These are phyloP conservation scores for Sebastiscus albofasciatus DNA, from an alignment of 2,797 vertebrate species.

Conservation along the genomic window DNA sequence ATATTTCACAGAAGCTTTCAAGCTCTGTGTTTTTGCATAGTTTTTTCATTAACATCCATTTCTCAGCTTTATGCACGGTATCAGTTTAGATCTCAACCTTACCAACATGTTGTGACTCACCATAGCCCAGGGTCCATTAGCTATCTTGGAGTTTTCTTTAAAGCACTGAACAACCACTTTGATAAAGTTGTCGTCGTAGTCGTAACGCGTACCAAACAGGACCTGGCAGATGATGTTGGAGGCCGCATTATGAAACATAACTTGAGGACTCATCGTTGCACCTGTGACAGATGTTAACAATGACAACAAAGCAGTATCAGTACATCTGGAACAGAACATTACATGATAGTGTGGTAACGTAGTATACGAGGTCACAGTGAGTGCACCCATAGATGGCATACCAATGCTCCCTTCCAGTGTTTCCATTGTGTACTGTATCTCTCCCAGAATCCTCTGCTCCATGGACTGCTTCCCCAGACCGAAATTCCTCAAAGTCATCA, in stretches of 20 bases:
- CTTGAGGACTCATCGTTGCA: conserved; percentile 39
- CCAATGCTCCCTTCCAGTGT: conserved; percentile 47
- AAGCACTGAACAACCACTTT: conserved; percentile 33
- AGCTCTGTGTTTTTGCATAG: too few relatives aligned
- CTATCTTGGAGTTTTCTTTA: conserved; percentile 45
- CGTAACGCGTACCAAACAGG: conserved; percentile 54
- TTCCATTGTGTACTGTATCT: conserved; percentile 31
- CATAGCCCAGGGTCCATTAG: conserved; percentile 64
- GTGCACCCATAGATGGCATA: conserved; percentile 7
- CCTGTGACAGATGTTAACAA: conserved; percentile 30
- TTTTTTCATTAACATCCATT: neutral
- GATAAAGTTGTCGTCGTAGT: conserved; percentile 50
- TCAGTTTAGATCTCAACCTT: neutral
- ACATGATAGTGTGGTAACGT: neutral
- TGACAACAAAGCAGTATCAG: neutral
- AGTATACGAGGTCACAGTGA: neutral
- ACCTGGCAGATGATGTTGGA: conserved; percentile 69
- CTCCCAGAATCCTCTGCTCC: conserved; percentile 72
- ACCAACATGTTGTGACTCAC: conserved; percentile 34
- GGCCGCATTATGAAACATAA: conserved; percentile 67
- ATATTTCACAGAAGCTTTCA: neutral
- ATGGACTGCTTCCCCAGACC: conserved; percentile 70
- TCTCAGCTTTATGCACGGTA: neutral
- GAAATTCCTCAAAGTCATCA: conserved; percentile 73
- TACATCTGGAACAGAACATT: neutral